Base-by-base conservation (phyloP, 2,888 invertebrate genomes). In the Mamestra brassicae region DNA sequence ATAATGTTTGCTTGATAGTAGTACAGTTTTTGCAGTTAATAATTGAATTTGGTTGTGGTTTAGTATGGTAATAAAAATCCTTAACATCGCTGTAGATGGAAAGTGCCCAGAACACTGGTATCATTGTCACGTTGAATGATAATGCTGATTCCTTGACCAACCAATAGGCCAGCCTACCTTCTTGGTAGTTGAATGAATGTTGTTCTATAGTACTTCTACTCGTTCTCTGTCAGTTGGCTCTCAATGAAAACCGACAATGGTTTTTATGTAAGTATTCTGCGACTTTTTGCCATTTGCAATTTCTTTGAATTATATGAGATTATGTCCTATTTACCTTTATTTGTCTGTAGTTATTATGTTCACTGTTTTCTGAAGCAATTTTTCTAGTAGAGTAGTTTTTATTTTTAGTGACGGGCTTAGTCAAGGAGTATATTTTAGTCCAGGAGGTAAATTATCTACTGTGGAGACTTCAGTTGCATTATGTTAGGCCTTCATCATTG, bases 231-330 rank as follows among this genome's bases (percentile, higher is more conserved):
- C n/a, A n/a, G 42, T 50, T 73, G 54, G 1, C 67, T 1, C 36
- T 71, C 64, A 55, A 66, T 69, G 75, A 65, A 78, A 75, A 61
- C 72, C 65, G 62, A 71, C 72, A 66, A 65, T 61, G 26, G 75
- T 82, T 78, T 83, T 78, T 72, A 74, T 58, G 63, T 57, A 55
- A 64, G 47, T 57, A 66, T 52, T 61, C 54, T 13, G 66, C 57
- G n/a, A 74, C 8, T 83, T 68, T 68, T 77, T 82, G 50, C 13
- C 36, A 61, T 72, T 68, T 36, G 65, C 15, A 68, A 61, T 61
- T 77, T 57, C 67, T 71, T 61, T 71, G 54, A 57, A 65, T 71
- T 76, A 68, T 67, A 68, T 15, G 45, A 76, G 58, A 82, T 64
- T 76, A 68, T 64, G 67, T 60, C 63, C 66, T 64, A 64, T 57